Conservation (phyloP, 1,140 invertebrate species). For the Bombus fervidus region DNA sequence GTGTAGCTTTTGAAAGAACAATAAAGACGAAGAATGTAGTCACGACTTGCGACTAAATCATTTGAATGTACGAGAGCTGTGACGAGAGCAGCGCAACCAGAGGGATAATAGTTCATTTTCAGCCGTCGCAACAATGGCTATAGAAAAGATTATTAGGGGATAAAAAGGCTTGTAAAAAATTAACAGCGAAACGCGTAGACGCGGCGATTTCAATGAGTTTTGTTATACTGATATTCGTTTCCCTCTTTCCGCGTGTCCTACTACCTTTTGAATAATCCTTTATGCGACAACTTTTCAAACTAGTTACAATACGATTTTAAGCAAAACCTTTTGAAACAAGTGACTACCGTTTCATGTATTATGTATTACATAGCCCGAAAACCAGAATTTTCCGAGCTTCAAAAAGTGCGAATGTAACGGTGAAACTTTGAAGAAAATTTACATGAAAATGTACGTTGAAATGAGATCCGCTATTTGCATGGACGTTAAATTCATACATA, state of each 20-base stretch:
- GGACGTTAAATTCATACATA: neutral
- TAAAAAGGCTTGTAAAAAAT: slow-evolving; percentile 32
- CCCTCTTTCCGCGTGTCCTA: slow-evolving; percentile 17
- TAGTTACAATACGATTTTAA: slow-evolving; percentile 50
- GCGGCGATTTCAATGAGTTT: slow-evolving; percentile 41
- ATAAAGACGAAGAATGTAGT: neutral
- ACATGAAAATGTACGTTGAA: slow-evolving; percentile 40
- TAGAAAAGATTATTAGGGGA: slow-evolving; percentile 43
- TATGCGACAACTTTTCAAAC: slow-evolving; percentile 45
- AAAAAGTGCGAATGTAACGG: slow-evolving; percentile 38
- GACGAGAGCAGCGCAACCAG: neutral
- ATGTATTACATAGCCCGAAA: slow-evolving; percentile 41
- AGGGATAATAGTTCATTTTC: slow-evolving; percentile 9
- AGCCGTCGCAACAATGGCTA: neutral
- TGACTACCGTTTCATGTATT: slow-evolving; percentile 40
- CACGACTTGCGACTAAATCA: neutral
- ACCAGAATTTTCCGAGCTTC: slow-evolving; percentile 30
- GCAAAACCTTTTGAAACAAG: slow-evolving; percentile 48
- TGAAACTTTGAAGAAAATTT: slow-evolving; percentile 42
- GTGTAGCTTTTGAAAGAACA: neutral
- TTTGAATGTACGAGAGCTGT: neutral
- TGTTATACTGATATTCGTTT: slow-evolving; percentile 17
- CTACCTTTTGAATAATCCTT: slow-evolving; percentile 40
- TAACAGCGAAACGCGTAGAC: slow-evolving; percentile 22
- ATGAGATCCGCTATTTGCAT: slow-evolving; percentile 34